These are phyloP conservation scores for Phytoseiulus persimilis DNA, from an alignment of 2,888 invertebrate species.

Conservation along the genomic window DNA sequence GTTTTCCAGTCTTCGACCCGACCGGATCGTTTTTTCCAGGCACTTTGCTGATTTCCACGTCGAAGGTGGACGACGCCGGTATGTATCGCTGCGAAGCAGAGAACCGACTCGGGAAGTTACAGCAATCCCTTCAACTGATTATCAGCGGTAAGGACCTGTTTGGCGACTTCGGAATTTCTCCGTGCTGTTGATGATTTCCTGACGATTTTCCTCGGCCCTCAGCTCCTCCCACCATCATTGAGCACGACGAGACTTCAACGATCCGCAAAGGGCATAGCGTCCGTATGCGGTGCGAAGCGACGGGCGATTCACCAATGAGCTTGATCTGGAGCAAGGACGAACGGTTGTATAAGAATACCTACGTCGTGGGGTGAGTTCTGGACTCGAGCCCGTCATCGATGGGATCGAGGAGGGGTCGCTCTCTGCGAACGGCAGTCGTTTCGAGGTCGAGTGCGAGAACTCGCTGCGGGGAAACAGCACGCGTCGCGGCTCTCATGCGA, in stretches of 20 bases:
- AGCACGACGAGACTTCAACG: constrained; percentile 23
- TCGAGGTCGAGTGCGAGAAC: too few species aligned
- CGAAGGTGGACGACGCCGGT: constrained; percentile 20
- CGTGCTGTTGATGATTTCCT: neutral
- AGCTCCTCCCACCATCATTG: constrained; percentile 23
- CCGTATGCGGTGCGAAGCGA: constrained; percentile 12
- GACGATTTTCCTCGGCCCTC: neutral
- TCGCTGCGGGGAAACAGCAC: too few species aligned
- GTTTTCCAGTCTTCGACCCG: neutral
- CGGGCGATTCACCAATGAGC: constrained; percentile 24
- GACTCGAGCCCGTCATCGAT: neutral
- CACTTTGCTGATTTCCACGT: neutral
- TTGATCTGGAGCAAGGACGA: constrained; percentile 34
- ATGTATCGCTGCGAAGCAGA: constrained; percentile 35
- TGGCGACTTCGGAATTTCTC: too few species aligned
- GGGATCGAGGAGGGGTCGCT: too few species aligned
- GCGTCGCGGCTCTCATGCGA: too few species aligned
- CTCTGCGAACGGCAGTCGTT: too few species aligned
- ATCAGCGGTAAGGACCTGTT: neutral
- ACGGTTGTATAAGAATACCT: constrained; percentile 16
- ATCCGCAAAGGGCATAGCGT: constrained; percentile 14
- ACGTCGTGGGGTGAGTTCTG: constrained; percentile 21
- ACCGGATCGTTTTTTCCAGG: neutral
- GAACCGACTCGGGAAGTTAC: constrained; percentile 9
- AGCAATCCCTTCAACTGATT: neutral